A percentile compares a stretch with the other conserved stretches of the same genome.
These are phyloP conservation scores for Clarias macrocephalus DNA, from an alignment of 2,113 vertebrate species.

Conservation along the genomic window DNA sequence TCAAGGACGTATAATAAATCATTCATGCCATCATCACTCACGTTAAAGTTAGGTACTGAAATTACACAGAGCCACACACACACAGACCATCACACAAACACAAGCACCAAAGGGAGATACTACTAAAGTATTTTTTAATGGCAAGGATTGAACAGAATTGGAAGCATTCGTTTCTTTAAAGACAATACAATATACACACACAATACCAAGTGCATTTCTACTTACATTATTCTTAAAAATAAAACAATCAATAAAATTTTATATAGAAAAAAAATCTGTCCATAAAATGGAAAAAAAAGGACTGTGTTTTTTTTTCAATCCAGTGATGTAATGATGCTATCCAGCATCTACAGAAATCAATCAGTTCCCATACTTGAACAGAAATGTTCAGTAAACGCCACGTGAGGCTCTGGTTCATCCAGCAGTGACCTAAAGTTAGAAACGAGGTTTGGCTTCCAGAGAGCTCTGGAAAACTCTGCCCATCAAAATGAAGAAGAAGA, in stretches of 20 bases:
- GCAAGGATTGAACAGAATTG: slow-evolving; percentile 57
- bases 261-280: slow-evolving; percentile 59
- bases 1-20: not conserved
- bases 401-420: not conserved
- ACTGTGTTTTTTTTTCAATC: slow-evolving; percentile 7
- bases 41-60: not conserved
- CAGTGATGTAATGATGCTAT: slow-evolving; percentile 8
- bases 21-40: not conserved
- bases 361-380: not conserved
- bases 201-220: slow-evolving; percentile 47
- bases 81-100: not conserved
- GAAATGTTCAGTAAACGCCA: not conserved
- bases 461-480: not conserved
- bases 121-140: slow-evolving; percentile 71
- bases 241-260: slow-evolving; percentile 71
- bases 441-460: not conserved
- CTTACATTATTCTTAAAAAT: slow-evolving; percentile 63
- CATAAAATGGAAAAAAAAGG: slow-evolving; percentile 54
- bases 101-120: not conserved
- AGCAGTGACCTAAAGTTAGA: not conserved
- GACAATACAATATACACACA: slow-evolving; percentile 63
- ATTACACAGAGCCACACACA: not conserved
- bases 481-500: not conserved
- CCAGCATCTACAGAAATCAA: not conserved
- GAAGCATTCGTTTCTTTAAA: slow-evolving; percentile 55